Evolutionary conservation across 1,140 invertebrate genomes (phyloP).

Genomic region (Drosophila pseudoobscura): DNA sequence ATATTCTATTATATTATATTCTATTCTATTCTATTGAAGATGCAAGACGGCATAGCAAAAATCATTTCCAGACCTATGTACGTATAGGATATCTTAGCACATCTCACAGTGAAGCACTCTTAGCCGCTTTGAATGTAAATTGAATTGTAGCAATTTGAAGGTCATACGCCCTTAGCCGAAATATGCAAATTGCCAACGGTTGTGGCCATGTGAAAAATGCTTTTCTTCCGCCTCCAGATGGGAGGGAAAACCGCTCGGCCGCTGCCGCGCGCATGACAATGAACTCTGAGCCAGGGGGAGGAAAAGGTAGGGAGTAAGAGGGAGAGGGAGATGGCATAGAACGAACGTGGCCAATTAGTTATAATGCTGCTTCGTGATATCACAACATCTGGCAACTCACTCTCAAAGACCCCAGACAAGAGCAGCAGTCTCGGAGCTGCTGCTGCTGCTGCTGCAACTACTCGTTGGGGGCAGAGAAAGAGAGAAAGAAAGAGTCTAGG

Average conservation of each 20-base stretch:
- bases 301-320: conserved; percentile 8
- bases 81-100: too few species aligned
- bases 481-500: conserved; percentile 42
- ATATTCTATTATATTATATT: too few species aligned
- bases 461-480: background rate
- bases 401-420: conserved; percentile 62
- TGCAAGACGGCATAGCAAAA: too few species aligned
- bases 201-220: conserved; percentile 65
- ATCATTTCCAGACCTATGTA: too few species aligned
- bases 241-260: conserved; percentile 23
- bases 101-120: background rate
- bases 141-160: conserved; percentile 78
- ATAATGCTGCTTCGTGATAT: conserved; percentile 82
- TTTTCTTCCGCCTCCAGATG: conserved; percentile 60
- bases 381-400: conserved; percentile 81
- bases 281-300: conserved; percentile 41
- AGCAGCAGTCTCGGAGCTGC: conserved; percentile 35
- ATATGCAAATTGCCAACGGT: conserved; percentile 67
- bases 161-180: conserved; percentile 70
- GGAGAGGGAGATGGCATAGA: conserved; percentile 41
- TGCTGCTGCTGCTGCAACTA: conserved; percentile 36
- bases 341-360: conserved; percentile 81
- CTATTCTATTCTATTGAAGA: too few species aligned
- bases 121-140: conserved; percentile 44
- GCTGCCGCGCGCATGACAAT: conserved; percentile 69